Base-by-base conservation (phyloP, 2,888 invertebrate genomes). In the Fissipunctia ypsillon region DNA sequence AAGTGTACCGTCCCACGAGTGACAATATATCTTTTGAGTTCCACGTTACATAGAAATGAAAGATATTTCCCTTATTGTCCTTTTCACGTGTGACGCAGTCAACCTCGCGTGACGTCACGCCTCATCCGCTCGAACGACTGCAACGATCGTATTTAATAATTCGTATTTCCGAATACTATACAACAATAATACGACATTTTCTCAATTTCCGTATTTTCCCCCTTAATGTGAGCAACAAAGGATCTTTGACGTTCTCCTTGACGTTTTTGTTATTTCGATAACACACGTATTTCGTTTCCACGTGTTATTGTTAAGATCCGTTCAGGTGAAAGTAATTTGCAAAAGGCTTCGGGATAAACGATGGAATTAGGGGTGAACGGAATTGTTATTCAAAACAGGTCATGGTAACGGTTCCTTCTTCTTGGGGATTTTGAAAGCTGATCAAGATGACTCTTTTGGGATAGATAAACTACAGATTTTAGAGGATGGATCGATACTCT, bases 191-290 rank as follows among this genome's bases (percentile, higher is more conserved):
- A 73, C 48, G 71, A 56, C 50, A 75, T 77, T 73, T 72, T 75
- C 22, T 52, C 73, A 45, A 61, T 61, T 77, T 56, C 28, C 35
- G 10, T 54, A 56, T 72, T 64, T 68, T 12, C 48, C 7, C 52
- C 63, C n/a, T 71, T 43, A 59, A 66, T 72, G 73, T 73, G 69
- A 75, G 70, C 75, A 68, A 83, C 83, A 83, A 84, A 81, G 69
- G 64, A 70, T 73, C 64, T 83, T 76, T 80, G 84, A 73, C 76
- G 76, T 78, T 70, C 74, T 75, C 63, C 66, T 59, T 61, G 61
- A n/a, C n/a, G n/a, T 73, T 76, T 69, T 84, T 73, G 76, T 84
- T 83, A 78, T 83, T 84, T 74, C 80, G 57, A 84, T 83, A 76
- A 74, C 65, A 74, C 60, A 81, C 72, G 76, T 69, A 69, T 73